Evolutionary conservation across 2,888 invertebrate genomes (phyloP), one percentile per base, ranked within the genome.

Genomic region (Sylvicola fuscatus): DNA sequence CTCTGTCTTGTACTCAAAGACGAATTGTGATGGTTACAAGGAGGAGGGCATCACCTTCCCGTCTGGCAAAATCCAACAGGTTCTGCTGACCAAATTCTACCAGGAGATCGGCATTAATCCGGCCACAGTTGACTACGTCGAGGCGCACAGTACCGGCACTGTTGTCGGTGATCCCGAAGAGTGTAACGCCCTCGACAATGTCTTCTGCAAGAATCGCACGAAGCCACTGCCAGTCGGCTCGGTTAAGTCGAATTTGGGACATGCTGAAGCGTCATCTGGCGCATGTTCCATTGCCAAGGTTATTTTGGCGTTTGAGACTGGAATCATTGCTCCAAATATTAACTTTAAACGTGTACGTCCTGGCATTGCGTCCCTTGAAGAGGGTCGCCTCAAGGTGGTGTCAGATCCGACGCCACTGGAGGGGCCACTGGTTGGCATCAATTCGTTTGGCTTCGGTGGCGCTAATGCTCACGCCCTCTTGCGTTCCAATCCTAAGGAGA

Each of bases 381-480:
- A 74, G 21, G 72, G 72, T 1, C 60, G 72, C 31, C 52, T 78
- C 21, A 48, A 68, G 43, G 84, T 93, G 1, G 74, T 93, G 1
- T 70, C 75, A 0, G 80, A 75, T 34, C 66, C 63, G 51, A 74
- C 58, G 14, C 70, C 66, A 0, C 77, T 84, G 66, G 57, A 68
- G 26, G 76, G 78, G 21, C 81, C 82, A 14, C 64, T 77, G 49
- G 73, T 78, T 15, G 90, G 80, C 3, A 65, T 92, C 15, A 93
- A 86, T 61, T 87, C 84, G 8, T 93, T 92, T 52, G 92, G 92
- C 0, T 93, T 93, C 50, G 92, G 92, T 17, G 93, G 93, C 1
- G 78, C 79, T 3, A 89, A 87, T 49, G 77, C 75, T 33, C 30
- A 38, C 14, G 81, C 81, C 46, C 61, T 59, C 1, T 37, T 58